Conservation (phyloP, 2,888 invertebrate species). For the Allacma fusca region DNA sequence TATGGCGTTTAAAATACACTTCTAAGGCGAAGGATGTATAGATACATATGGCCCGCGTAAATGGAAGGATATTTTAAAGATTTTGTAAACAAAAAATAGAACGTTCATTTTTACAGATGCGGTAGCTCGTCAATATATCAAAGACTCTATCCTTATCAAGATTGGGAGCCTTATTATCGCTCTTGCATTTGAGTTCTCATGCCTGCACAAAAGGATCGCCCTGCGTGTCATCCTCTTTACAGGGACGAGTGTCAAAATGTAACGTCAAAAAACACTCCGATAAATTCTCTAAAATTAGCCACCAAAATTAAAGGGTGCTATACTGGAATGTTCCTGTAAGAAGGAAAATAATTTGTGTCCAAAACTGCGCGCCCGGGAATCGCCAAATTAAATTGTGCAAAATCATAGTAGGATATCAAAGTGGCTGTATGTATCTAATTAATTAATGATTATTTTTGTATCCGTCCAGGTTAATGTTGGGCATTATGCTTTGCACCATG, state of each 20-base stretch:
- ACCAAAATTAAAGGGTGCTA: too few species aligned
- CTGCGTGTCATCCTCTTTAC: constrained; percentile 65
- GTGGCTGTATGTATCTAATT: too few species aligned
- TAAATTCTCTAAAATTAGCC: too few species aligned
- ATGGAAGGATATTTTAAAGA: too few species aligned
- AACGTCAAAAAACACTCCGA: not conserved
- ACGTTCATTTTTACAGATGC: constrained; percentile 50
- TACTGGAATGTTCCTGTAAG: not conserved
- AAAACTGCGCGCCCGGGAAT: too few species aligned
- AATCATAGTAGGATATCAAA: too few species aligned
- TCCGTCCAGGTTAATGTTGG: constrained; percentile 64
- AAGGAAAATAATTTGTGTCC: too few species aligned
- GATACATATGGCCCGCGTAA: too few species aligned
- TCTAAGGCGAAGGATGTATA: too few species aligned
- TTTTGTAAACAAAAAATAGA: not conserved
- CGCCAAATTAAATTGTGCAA: too few species aligned
- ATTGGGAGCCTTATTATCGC: constrained; percentile 67
- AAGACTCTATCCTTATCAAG: constrained; percentile 62
- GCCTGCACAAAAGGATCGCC: constrained; percentile 67
- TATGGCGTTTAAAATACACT: too few species aligned
- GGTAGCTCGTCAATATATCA: constrained; percentile 60
- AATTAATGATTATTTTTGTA: too few species aligned
- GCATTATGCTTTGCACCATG: constrained; percentile 66
- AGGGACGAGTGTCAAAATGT: constrained; percentile 55
- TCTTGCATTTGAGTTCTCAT: constrained; percentile 67